phyloP scores from a whole-genome alignment of 2,113 vertebrate genomes.

The Rattus norvegicus region DNA sequence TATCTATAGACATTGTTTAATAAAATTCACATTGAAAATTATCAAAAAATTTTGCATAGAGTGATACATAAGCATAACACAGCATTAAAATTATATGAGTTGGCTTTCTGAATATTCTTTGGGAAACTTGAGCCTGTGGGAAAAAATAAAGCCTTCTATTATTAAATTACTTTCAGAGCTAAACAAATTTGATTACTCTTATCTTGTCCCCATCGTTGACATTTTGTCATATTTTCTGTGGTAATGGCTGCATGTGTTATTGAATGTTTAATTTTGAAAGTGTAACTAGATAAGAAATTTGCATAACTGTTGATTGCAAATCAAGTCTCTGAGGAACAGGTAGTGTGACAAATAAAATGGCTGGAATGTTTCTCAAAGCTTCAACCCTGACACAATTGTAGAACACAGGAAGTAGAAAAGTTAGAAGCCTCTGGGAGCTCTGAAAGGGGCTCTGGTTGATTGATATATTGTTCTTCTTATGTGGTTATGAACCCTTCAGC shows the following conservation, averaged over 20 bases:
- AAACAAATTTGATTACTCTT: constrained; percentile 59
- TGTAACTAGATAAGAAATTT: constrained; percentile 68
- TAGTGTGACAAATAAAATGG: constrained; percentile 38
- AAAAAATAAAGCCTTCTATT: constrained; percentile 35
- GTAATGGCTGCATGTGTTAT: constrained; percentile 59
- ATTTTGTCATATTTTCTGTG: constrained; percentile 65
- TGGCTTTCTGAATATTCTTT: not conserved
- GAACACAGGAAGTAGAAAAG: not conserved
- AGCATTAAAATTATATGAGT: not conserved
- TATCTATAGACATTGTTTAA: not conserved
- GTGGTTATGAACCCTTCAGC: too few relatives aligned
- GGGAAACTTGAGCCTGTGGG: not conserved
- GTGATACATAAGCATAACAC: not conserved
- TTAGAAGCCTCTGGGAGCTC: not conserved
- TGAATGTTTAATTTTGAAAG: constrained; percentile 66
- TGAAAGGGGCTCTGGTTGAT: too few relatives aligned
- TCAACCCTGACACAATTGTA: not conserved
- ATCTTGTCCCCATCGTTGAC: constrained; percentile 32
- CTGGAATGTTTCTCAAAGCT: not conserved
- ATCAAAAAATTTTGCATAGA: not conserved
- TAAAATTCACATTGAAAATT: not conserved
- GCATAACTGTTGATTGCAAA: constrained; percentile 75
- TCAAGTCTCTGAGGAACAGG: constrained; percentile 33
- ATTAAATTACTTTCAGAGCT: constrained; percentile 42
- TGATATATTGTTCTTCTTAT: too few relatives aligned